phyloP scores from a whole-genome alignment of 2,888 invertebrate genomes.

The Callyntrura guangdongensis region DNA sequence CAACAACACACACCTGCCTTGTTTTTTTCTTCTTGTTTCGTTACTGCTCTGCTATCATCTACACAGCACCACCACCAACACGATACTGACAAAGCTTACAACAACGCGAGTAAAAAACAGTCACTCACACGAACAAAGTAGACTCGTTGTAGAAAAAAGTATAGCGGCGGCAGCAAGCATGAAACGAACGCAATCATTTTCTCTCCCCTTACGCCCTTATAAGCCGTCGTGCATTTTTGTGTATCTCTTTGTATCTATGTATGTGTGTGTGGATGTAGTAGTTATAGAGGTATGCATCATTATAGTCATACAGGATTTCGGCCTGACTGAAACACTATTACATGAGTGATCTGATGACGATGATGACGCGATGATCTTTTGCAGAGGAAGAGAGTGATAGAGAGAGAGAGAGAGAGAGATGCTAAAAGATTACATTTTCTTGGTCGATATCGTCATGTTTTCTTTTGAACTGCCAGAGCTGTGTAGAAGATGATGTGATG shows the following conservation, averaged over 20 bases:
- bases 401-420: background rate
- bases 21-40: background rate
- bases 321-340: background rate
- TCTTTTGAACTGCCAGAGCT: too few species aligned
- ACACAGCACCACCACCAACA: conserved; percentile 48
- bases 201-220: conserved; percentile 11
- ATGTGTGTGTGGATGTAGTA: too few species aligned
- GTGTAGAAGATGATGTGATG: conserved; percentile 39
- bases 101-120: conserved; percentile 26
- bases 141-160: background rate
- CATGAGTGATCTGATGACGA: conserved; percentile 7
- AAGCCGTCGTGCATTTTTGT: background rate
- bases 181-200: conserved; percentile 7
- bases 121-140: background rate
- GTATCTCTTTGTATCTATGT: background rate
- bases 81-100: conserved; percentile 19
- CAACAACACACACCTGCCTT: conserved; percentile 38
- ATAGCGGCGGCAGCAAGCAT: background rate
- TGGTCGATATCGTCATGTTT: conserved; percentile 44
- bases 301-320: background rate
- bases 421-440: conserved; percentile 40
- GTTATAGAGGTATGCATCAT: background rate
- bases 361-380: background rate
- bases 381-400: conserved; percentile 3
- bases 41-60: background rate